Conservation (phyloP, 2,888 invertebrate species). For the Drosophila phalerata region DNA sequence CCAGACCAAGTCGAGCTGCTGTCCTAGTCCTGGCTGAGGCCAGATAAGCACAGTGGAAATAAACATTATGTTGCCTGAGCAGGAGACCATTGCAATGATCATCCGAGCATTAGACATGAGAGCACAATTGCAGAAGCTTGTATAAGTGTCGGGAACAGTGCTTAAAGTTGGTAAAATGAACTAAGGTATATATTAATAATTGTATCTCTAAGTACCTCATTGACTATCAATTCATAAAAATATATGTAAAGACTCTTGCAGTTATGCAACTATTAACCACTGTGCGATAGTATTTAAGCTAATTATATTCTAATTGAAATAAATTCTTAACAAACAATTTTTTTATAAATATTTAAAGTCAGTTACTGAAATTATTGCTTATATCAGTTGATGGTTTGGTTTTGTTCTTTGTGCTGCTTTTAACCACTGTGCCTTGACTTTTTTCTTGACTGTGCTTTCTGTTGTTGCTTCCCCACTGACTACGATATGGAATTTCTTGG, state of each 20-base stretch:
- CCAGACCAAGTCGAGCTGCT: constrained; percentile 21
- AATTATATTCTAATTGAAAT: no score
- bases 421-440: constrained; percentile 54
- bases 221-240: neutral
- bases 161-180: neutral
- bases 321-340: no score
- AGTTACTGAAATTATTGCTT: no score
- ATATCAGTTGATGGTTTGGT: no score
- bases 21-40: constrained; percentile 41
- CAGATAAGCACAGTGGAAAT: constrained; percentile 79
- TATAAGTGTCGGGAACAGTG: constrained; percentile 1
- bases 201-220: neutral
- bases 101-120: constrained; percentile 48
- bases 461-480: constrained; percentile 50
- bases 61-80: constrained; percentile 64
- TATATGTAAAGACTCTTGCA: rapidly evolving
- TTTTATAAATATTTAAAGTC: no score
- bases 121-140: constrained; percentile 31
- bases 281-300: no score
- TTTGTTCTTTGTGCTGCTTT: neutral
- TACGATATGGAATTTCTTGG: constrained; percentile 75
- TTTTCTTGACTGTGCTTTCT: constrained; percentile 24
- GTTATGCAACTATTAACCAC: neutral
- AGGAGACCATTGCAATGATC: constrained; percentile 62
- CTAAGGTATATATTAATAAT: no score